A percentile compares a stretch with the other conserved stretches of the same genome.
Conservation (phyloP, 2,797 vertebrate species). For the Tamandua tetradactyla region DNA sequence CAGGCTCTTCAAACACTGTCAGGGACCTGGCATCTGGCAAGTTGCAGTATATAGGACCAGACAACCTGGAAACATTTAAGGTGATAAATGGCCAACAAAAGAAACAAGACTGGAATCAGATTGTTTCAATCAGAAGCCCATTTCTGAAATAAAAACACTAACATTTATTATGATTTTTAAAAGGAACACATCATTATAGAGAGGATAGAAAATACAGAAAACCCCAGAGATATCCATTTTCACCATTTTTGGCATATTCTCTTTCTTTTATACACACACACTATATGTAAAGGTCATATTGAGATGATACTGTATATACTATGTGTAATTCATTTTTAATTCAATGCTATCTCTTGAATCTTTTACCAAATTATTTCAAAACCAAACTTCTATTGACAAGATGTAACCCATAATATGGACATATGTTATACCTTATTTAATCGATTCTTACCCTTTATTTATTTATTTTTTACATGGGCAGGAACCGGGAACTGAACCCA, state of each 20-base stretch:
- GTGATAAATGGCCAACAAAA: background rate
- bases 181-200: background rate
- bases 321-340: background rate
- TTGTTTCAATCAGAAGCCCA: background rate
- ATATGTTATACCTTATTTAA: background rate
- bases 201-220: background rate
- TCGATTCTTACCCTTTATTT: too few species aligned
- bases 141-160: slow-evolving; percentile 18
- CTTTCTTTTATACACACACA: background rate
- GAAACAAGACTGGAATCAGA: slow-evolving; percentile 7
- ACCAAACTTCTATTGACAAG: background rate
- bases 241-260: background rate
- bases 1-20: background rate
- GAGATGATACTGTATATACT: background rate
- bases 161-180: background rate
- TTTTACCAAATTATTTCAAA: slow-evolving; percentile 28
- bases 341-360: slow-evolving; percentile 8
- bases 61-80: background rate
- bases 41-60: background rate
- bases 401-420: background rate
- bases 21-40: background rate
- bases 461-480: too few species aligned
- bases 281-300: background rate
- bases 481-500: too few species aligned
- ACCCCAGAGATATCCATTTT: background rate